Evolutionary conservation across 2,113 vertebrate species (phyloP).

Genomic region (Sisor rabdophorus): DNA sequence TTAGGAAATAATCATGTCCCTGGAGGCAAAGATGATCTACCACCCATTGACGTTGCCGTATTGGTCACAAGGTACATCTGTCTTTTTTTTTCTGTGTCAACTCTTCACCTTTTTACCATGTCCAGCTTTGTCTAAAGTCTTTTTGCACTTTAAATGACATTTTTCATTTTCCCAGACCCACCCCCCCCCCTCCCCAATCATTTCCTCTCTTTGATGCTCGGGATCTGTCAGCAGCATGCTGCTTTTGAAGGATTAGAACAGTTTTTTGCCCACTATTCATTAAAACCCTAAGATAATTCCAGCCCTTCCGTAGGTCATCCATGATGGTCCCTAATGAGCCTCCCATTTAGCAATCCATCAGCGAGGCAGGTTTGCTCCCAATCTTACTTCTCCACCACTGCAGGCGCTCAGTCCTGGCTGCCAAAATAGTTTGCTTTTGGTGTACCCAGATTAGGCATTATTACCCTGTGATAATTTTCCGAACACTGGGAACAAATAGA

Average conservation of each 20-base stretch:
- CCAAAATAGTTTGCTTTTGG: slow-evolving; percentile 48
- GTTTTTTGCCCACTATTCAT: slow-evolving; percentile 9
- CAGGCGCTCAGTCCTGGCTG: slow-evolving; percentile 32
- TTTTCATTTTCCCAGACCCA: not conserved
- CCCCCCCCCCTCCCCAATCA: not conserved
- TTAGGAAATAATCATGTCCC: slow-evolving; percentile 88
- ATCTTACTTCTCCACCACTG: slow-evolving; percentile 37
- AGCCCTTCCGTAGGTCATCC: slow-evolving; percentile 21
- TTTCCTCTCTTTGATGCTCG: slow-evolving; percentile 23
- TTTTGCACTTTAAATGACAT: not conserved
- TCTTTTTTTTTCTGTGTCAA: not conserved
- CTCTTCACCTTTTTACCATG: not conserved
- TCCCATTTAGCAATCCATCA: slow-evolving; percentile 45
- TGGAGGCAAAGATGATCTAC: slow-evolving; percentile 79
- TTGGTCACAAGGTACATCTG: slow-evolving; percentile 88
- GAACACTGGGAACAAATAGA: slow-evolving; percentile 36
- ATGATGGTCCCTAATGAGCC: slow-evolving; percentile 38
- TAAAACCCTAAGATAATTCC: slow-evolving; percentile 30
- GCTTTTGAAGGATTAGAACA: slow-evolving; percentile 21
- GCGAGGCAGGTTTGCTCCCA: slow-evolving; percentile 45
- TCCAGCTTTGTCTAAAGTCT: not conserved
- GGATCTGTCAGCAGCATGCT: slow-evolving; percentile 25
- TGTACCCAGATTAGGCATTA: slow-evolving; percentile 56
- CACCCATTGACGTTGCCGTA: slow-evolving; percentile 86
- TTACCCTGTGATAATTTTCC: slow-evolving; percentile 53